Percentiles rank a stretch among this genome's conserved stretches.
Conservation (phyloP, 30 jellyfish, hydroid and myxozoan genomes). For the Sanderia malayensis region DNA sequence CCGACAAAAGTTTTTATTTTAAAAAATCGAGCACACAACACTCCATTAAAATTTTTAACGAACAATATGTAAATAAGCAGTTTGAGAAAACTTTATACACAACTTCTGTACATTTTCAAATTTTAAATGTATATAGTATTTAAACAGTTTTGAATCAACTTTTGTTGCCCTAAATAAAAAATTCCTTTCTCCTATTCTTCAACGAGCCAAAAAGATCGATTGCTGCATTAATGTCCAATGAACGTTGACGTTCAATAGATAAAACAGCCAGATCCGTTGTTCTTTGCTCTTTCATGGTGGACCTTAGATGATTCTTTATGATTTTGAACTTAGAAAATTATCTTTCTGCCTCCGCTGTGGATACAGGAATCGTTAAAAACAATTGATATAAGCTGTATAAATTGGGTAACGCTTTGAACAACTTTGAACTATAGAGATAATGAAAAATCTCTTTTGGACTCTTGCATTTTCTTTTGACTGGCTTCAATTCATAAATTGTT, state of each 20-base stretch:
- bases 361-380: slow-evolving; percentile 11
- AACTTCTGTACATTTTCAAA: too few relatives aligned
- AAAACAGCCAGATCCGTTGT: slow-evolving; percentile 10
- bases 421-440: neutral
- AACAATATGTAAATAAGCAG: too few relatives aligned
- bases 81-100: too few relatives aligned
- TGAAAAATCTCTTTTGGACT: slow-evolving; percentile 1
- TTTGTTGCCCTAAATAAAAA: too few relatives aligned
- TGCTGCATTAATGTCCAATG: neutral
- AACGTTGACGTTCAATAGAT: slow-evolving; percentile 1
- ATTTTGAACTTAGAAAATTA: slow-evolving; percentile 10
- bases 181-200: too few relatives aligned
- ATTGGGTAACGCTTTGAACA: neutral
- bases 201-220: neutral
- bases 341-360: slow-evolving; percentile 8
- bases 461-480: neutral
- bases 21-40: too few relatives aligned
- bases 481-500: neutral
- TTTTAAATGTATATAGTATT: too few relatives aligned
- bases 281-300: slow-evolving; percentile 1
- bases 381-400: slow-evolving; percentile 16
- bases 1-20: too few relatives aligned
- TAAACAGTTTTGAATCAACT: too few relatives aligned
- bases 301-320: slow-evolving; percentile 4
- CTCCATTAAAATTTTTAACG: too few relatives aligned